Evolutionary conservation across 2,888 invertebrate genomes (phyloP), one percentile per base, ranked within the genome.

Genomic region (Omphaloscelis lunosa): DNA sequence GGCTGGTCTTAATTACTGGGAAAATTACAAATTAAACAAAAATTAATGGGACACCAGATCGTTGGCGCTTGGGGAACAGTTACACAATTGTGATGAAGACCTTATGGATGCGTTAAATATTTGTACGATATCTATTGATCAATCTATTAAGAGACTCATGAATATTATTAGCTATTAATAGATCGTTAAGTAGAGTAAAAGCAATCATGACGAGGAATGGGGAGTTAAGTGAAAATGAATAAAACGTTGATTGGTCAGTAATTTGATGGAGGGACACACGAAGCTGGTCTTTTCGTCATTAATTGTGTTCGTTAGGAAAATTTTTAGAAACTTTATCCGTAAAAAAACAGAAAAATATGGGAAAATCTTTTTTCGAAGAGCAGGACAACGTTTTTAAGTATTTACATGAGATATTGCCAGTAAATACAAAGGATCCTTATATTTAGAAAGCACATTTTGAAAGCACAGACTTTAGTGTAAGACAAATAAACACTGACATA

Each of bases 1-100:
- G 88, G 86, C 91, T 92, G 93, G 91, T 94, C 95, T 96, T 96
- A 95, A 96, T 96, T 95, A 96, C 96, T 94, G 94, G 89, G 95
- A 94, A 95, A 95, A 95, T 95, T 95, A 96, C 96, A 95, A 96
- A 96, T 95, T 95, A 94, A 95, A 94, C 91, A 93, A 95, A 95
- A 95, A 95, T 88, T 89, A 90, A 94, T 94, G 91, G 91, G 89
- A 90, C 89, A 86, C 84, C 83, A 83, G 82, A 87, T 86, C 86
- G 85, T 80, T 83, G 80, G 87, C 84, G 86, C 85, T 69, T 77
- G 45, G 62, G 58, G 78, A 72, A 85, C 81, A 84, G 86, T 91
- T 90, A 89, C 90, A 90, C 86, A 89, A 90, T 85, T 88, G 78
- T 88, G 85, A 87, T 90, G 91, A 90, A 88, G 76, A 84, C 72